Base-by-base conservation (phyloP, 1,140 invertebrate genomes). In the Neuroterus valhalla region DNA sequence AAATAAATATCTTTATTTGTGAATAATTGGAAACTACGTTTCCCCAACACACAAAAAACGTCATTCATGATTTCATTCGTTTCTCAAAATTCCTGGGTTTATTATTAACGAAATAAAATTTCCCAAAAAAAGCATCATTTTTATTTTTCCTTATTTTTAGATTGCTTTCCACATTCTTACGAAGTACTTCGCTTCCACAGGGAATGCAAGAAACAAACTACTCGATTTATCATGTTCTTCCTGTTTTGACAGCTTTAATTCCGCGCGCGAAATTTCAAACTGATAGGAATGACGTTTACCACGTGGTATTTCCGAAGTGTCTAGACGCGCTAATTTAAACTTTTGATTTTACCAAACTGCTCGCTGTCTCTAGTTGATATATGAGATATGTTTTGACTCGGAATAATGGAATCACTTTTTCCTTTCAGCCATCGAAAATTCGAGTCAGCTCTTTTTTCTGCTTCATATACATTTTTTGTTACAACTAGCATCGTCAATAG, bases 311-410 rank as follows among this genome's bases (percentile, higher is more conserved):
- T 81, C 71, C 75, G 78, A 78, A 71, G 75, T 77, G 82, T 85
- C 83, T 85, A 86, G 84, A 84, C 84, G 81, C 78, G 73, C 77
- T 86, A 85, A 86, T 87, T 86, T 87, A 87, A 85, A 84, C 80
- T 85, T 69, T 68, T 72, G 75, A 72, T 78, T 83, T 78, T 71
- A 80, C 68, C 68, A 44, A 79, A 81, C 80, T 85, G 72, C 72
- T 70, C 75, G 76, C 76, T 80, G 78, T 84, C 81, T 80, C 79
- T 75, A 66, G 66, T 69, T 82, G 80, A 85, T 80, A 84, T 84
- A 82, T 81, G 80, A 83, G 81, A 79, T 81, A 83, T 79, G 73
- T 74, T 74, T 76, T 68, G 68, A 15, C 19, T 21, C 21, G 21
- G 26, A 55, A 55, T 55, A 55, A 55, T 55, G 21, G 21, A 55